Evolutionary conservation across 2,797 vertebrate genomes (phyloP).

Genomic region (Oreortyx pictus): DNA sequence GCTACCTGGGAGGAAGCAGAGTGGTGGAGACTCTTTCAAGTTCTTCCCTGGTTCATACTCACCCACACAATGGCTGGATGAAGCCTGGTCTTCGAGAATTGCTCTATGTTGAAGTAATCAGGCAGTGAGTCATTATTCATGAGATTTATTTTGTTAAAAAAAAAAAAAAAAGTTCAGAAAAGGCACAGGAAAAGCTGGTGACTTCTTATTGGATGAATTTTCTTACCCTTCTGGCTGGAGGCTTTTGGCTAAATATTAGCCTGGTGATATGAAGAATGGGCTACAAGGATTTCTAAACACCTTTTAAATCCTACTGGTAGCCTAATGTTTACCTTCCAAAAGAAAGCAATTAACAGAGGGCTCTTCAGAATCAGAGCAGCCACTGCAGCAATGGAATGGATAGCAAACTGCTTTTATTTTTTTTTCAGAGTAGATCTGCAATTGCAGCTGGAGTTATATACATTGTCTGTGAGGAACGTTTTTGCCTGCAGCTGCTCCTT

Average conservation of each 20-base stretch:
- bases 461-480: not conserved
- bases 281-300: not conserved
- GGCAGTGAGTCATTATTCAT: accelerated
- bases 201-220: not conserved
- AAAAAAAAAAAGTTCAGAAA: not conserved
- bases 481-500: not conserved
- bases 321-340: not conserved
- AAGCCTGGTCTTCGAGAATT: not conserved
- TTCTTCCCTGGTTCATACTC: not conserved
- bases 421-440: not conserved
- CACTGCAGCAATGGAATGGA: not conserved
- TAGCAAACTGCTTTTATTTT: not conserved
- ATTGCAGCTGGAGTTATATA: not conserved
- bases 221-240: not conserved
- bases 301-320: not conserved
- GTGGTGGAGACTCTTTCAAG: not conserved
- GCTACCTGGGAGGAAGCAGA: not conserved
- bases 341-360: not conserved
- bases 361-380: not conserved
- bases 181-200: not conserved
- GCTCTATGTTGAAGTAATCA: not conserved
- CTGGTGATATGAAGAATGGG: not conserved
- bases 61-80: not conserved
- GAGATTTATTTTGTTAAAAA: not conserved
- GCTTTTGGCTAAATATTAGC: not conserved